Base-by-base conservation (phyloP, 2,888 invertebrate species). In the Alentia gelatinosa region DNA sequence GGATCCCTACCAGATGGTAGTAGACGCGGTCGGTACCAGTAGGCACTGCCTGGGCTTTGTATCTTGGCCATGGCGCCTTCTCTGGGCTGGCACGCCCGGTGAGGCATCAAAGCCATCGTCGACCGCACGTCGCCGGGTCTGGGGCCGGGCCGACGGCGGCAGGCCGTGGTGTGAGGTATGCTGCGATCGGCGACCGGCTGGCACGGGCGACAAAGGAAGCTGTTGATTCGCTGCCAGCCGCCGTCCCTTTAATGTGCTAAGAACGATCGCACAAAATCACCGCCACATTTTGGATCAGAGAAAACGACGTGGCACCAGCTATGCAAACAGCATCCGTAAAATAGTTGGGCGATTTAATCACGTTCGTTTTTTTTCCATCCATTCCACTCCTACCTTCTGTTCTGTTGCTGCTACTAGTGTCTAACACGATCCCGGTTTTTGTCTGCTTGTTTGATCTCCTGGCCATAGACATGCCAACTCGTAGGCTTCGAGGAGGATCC, bases 151-250 rank as follows among this genome's bases (percentile, higher is more conserved):
- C 68, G 68, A 30, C 68, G 30, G 26, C 26, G 68, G 35, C 79
- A 35, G 39, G 37, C 37, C 23, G 39, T 35, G 79, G 79, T n/a
- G 79, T 39, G 35, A 79, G 79, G 39, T 79, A 39, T 39, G 37
- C 79, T 37, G 37, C 39, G 79, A 79, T 79, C 79, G 79, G 79
- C 79, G 35, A n/a, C 79, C 19, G 26, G 37, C 79, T 79, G 79
- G 79, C 79, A 79, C 79, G 79, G 39, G 23, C 37, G 39, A 79
- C 79, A 79, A 79, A 79, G 79, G 79, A 19, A 35, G 35, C 12
- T 39, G 79, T 79, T 79, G 79, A 79, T 79, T 39, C 79, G 4
- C 19, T 79, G 79, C 79, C 79, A 79, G 26, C 37, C 79, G 23
- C 23, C 39, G 26, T 35, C 37, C 39, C 79, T 74, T 74, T 74